Percentiles rank a stretch among this genome's conserved stretches.
Conservation (phyloP, 2,888 invertebrate species). For the Neria commutata region DNA sequence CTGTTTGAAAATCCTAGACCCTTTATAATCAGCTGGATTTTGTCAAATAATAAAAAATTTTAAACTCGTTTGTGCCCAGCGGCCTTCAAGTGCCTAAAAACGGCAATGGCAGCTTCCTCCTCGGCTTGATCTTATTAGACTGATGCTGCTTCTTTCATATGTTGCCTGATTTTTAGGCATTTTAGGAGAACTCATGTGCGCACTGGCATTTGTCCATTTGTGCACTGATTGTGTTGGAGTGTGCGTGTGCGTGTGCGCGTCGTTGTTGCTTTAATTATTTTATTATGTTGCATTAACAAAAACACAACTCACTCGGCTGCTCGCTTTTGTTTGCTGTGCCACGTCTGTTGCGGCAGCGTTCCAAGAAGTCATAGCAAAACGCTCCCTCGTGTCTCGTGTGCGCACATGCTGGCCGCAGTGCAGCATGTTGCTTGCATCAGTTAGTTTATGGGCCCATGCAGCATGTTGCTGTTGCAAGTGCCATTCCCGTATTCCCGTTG, state of each 20-base stretch:
- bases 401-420: background rate
- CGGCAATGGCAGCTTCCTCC: no score
- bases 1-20: no score
- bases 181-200: background rate
- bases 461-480: constrained; percentile 8
- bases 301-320: constrained; percentile 7
- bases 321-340: background rate
- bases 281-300: constrained; percentile 27
- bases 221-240: no score
- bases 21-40: no score
- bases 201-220: constrained; percentile 13
- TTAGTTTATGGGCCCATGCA: background rate
- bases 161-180: background rate
- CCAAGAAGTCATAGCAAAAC: constrained; percentile 19
- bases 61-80: no score
- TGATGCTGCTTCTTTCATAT: background rate
- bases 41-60: no score
- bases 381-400: background rate
- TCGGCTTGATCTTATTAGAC: no score
- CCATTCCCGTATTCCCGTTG: constrained; percentile 16
- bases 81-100: no score
- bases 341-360: no score
- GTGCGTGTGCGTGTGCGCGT: constrained; percentile 7
- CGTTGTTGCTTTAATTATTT: constrained; percentile 28
- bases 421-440: constrained; percentile 14